phyloP scores from a whole-genome alignment of 2,113 vertebrate species.

The Cephalopholis sonnerati region DNA sequence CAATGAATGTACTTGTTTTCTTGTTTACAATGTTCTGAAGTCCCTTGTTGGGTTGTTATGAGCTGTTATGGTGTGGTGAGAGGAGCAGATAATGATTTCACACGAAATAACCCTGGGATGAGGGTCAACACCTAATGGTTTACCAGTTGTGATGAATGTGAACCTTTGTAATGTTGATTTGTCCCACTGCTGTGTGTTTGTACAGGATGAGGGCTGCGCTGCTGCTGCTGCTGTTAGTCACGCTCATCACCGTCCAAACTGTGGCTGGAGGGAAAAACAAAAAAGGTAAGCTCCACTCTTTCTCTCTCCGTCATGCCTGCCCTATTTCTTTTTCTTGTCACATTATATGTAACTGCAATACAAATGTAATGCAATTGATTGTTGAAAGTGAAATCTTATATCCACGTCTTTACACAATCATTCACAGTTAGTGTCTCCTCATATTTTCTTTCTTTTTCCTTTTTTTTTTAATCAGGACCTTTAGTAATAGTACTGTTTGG shows the following conservation, averaged over 20 bases:
- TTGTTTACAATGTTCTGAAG: neutral
- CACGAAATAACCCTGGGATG: neutral
- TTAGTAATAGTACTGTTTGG: too few relatives aligned
- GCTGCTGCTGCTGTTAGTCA: constrained; percentile 81
- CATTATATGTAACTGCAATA: neutral
- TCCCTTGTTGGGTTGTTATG: constrained; percentile 21
- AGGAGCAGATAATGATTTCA: constrained; percentile 30
- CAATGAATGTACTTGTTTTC: neutral
- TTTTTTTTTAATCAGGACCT: too few relatives aligned
- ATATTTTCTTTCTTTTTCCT: too few relatives aligned
- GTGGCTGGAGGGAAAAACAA: constrained; percentile 88
- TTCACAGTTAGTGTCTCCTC: too few relatives aligned
- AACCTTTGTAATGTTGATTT: neutral
- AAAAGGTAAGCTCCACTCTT: constrained; percentile 83
- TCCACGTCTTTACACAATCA: too few relatives aligned
- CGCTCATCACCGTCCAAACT: constrained; percentile 81
- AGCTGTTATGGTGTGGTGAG: neutral
- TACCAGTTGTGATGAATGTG: neutral
- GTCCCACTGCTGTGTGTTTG: constrained; percentile 27
- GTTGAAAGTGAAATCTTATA: neutral
- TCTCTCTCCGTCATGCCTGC: neutral
- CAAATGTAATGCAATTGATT: neutral
- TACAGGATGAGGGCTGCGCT: constrained; percentile 87
- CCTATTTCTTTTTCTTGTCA: neutral
- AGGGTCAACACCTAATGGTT: constrained; percentile 27